Base-by-base conservation (phyloP, 1,140 invertebrate genomes). In the Nymphalis io region DNA sequence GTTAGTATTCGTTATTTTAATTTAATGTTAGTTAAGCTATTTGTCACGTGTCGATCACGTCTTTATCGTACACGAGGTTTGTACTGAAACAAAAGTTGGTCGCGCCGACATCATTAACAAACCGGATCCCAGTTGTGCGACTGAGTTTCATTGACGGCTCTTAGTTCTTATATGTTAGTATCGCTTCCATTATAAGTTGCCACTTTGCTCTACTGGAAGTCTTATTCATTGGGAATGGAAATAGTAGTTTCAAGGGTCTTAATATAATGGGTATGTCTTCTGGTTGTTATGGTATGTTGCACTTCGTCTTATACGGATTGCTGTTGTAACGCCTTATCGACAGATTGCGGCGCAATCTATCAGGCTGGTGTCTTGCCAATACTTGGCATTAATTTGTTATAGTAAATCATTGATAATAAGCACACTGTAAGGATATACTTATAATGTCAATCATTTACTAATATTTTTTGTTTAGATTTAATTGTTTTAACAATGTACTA, bases 41-140 rank as follows among this genome's bases (percentile, higher is more conserved):
- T 63, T 21, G 16, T 40, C 16, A 13, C 12, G 5, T 18, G n/a
- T 23, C 1, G n/a, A 44, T 67, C 2, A 53, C 48, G 18, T 64
- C 62, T 72, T 79, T 59, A 79, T 80, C 76, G 75, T 80, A 72
- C 78, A 84, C 71, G 75, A 77, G 75, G 75, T 73, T 77, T 60
- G 73, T 76, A 80, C 74, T 84, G 73, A 85, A 83, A 87, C 83
- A 87, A 85, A 87, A 87, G 84, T 87, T 85, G 82, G 80, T 74
- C 79, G 76, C 68, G 69, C 73, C 76, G 74, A 82, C 81, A 82
- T 84, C 84, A 81, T 80, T 79, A 82, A 74, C 59, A 79, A 87
- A 87, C 83, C 83, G 82, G 83, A 85, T 83, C 76, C 75, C 76
- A 80, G 71, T 68, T 74, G 70, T 74, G 74, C 68, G 70, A 70